Percentiles rank a stretch among this genome's conserved stretches.
These are phyloP conservation scores for Thereuonema tuberculata DNA, from an alignment of 1,140 invertebrate species.

Conservation along the genomic window DNA sequence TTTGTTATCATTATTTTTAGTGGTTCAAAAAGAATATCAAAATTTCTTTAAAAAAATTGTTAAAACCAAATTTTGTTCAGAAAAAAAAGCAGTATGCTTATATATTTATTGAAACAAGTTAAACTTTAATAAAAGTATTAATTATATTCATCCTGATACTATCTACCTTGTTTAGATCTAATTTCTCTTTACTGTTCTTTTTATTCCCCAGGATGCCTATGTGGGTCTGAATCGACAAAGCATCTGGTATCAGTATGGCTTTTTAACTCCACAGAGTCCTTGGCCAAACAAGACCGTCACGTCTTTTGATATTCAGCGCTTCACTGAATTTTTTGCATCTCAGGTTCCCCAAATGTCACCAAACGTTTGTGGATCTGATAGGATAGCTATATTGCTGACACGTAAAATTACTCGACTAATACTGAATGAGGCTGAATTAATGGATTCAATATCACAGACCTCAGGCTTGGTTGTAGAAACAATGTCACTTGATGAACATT, in stretches of 20 bases:
- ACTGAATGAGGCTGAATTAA: slow-evolving; percentile 33
- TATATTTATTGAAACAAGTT: too few species aligned
- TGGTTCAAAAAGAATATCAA: too few species aligned
- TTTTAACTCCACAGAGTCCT: slow-evolving; percentile 31
- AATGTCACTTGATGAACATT: slow-evolving; percentile 25
- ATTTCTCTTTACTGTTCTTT: neutral
- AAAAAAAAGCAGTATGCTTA: too few species aligned
- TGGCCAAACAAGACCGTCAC: slow-evolving; percentile 2
- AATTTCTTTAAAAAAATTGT: too few species aligned
- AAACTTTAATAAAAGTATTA: too few species aligned
- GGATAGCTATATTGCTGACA: slow-evolving; percentile 24
- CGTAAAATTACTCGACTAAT: slow-evolving; percentile 31
- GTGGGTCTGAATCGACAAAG: slow-evolving; percentile 30
- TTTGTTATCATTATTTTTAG: too few species aligned
- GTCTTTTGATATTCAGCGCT: slow-evolving; percentile 16
- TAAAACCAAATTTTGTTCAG: too few species aligned
- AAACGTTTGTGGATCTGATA: neutral
- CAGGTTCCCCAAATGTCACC: neutral
- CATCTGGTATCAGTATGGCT: slow-evolving; percentile 39
- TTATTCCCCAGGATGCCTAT: slow-evolving; percentile 28
- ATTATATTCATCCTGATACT: too few species aligned
- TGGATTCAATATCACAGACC: slow-evolving; percentile 20
- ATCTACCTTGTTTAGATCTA: too few species aligned
- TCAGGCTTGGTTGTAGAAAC: slow-evolving; percentile 22
- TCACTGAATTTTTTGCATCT: slow-evolving; percentile 7